Conservation (phyloP, 2,113 vertebrate species). For the Leptobrachium leishanense region DNA sequence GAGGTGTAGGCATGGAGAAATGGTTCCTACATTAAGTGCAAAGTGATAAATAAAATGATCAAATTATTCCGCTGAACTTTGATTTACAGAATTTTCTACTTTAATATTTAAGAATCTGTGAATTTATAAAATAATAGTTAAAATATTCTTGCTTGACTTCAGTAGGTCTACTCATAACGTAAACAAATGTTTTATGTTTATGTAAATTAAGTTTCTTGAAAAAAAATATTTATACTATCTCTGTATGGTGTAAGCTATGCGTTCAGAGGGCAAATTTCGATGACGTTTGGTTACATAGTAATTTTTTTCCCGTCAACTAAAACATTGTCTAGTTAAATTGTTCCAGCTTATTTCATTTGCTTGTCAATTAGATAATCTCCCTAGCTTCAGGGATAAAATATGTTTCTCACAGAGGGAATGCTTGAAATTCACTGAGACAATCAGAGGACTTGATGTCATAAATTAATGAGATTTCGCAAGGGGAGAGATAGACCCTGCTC, state of each 20-base stretch:
- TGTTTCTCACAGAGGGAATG: slow-evolving; percentile 37
- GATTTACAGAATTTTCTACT: too few species aligned
- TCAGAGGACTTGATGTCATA: slow-evolving; percentile 45
- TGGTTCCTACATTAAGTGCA: too few species aligned
- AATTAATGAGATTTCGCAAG: slow-evolving; percentile 44
- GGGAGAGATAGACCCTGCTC: slow-evolving; percentile 26
- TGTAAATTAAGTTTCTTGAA: too few species aligned
- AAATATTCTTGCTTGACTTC: too few species aligned
- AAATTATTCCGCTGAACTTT: too few species aligned
- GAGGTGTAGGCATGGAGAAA: too few species aligned
- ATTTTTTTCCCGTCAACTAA: slow-evolving; percentile 45
- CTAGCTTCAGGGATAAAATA: slow-evolving; percentile 52
- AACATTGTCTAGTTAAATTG: slow-evolving; percentile 50
- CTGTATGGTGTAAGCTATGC: not conserved
- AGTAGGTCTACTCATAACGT: too few species aligned
- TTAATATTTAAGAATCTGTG: too few species aligned
- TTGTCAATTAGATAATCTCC: slow-evolving; percentile 50
- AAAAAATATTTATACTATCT: too few species aligned
- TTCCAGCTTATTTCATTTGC: slow-evolving; percentile 50
- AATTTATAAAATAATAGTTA: too few species aligned
- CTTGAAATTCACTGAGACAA: slow-evolving; percentile 32
- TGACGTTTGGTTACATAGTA: slow-evolving; percentile 31
- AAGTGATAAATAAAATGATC: too few species aligned
- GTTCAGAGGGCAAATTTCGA: not conserved
- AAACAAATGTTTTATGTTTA: too few species aligned